Evolutionary conservation across 2,888 invertebrate species (phyloP), one percentile per base, ranked within the genome.

Genomic region (Synanthedon formicaeformis): DNA sequence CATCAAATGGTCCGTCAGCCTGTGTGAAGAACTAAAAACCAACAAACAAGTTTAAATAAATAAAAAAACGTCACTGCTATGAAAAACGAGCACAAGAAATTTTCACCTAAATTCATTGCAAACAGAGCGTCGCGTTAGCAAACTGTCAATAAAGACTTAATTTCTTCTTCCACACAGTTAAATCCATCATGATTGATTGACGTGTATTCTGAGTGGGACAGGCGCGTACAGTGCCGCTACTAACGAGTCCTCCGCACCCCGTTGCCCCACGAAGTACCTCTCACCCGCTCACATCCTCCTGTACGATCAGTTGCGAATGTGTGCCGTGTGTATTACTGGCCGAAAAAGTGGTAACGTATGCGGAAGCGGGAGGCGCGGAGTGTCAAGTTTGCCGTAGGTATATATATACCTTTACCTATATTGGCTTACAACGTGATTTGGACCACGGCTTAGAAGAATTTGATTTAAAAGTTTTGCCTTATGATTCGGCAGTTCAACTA

Each of bases 131-230:
- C 50, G 41, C 50, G 50, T 34, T 53, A 55, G 56, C 60, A 61
- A 63, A 60, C 59, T 71, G 67, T 71, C 75, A 71, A 70, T 72
- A 60, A 63, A 60, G 60, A 66, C 67, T 74, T 78, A 75, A 76
- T 75, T 76, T 72, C 64, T 66, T 63, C 58, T 63, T 59, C 65
- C 61, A 64, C 64, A 63, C 60, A 70, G 71, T 62, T 71, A 75
- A 78, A 77, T 71, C 78, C 75, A 55, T 53, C 64, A 74, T 81
- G 82, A 81, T 81, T 76, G 82, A 82, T 82, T 64, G 76, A 70
- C 69, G 62, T 64, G 64, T 70, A 64, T 68, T 65, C 45, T 13
- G 14, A 45, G 13, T 13, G 13, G n/a, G 45, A 45, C 45, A 34
- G 45, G 45, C 45, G 14, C 45, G 13, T 45, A 6, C 34, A 34